A percentile compares a stretch with the other conserved stretches of the same genome.
phyloP scores from a whole-genome alignment of 2,797 vertebrate species.

The Enteromius treurensis region DNA sequence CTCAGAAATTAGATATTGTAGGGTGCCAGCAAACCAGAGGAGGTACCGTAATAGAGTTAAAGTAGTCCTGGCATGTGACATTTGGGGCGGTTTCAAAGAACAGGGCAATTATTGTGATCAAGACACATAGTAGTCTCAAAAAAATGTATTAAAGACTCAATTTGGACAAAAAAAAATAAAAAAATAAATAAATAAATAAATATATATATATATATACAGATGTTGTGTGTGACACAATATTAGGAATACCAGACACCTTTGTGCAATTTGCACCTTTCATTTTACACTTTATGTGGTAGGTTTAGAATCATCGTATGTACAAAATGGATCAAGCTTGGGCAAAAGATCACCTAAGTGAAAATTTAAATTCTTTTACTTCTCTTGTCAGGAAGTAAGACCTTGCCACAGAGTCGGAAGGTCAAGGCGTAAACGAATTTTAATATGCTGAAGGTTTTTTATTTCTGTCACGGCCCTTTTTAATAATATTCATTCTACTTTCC shows the following conservation, averaged over 20 bases:
- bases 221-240: neutral
- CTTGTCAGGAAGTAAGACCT: slow-evolving; percentile 75
- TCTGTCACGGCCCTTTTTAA: slow-evolving; percentile 78
- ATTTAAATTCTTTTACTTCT: slow-evolving; percentile 48
- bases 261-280: neutral
- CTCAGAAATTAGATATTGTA: slow-evolving; percentile 72
- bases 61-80: slow-evolving; percentile 50
- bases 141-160: slow-evolving; percentile 11
- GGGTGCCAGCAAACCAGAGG: slow-evolving; percentile 47
- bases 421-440: slow-evolving; percentile 78
- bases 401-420: slow-evolving; percentile 79
- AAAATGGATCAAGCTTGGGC: slow-evolving; percentile 2
- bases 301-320: neutral
- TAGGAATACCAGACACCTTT: neutral
- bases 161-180: neutral
- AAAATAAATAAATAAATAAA: too few species aligned
- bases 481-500: slow-evolving; percentile 74
- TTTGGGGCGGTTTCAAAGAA: slow-evolving; percentile 33
- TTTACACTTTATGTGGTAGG: slow-evolving; percentile 6
- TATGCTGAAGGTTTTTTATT: slow-evolving; percentile 74
- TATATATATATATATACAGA: too few species aligned
- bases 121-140: slow-evolving; percentile 20
- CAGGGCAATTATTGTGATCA: slow-evolving; percentile 43
- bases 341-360: slow-evolving; percentile 54
- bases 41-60: slow-evolving; percentile 66